A percentile compares a stretch with the other conserved stretches of the same genome.
phyloP scores from a whole-genome alignment of 2,797 vertebrate species.

The Molossus molossus region DNA sequence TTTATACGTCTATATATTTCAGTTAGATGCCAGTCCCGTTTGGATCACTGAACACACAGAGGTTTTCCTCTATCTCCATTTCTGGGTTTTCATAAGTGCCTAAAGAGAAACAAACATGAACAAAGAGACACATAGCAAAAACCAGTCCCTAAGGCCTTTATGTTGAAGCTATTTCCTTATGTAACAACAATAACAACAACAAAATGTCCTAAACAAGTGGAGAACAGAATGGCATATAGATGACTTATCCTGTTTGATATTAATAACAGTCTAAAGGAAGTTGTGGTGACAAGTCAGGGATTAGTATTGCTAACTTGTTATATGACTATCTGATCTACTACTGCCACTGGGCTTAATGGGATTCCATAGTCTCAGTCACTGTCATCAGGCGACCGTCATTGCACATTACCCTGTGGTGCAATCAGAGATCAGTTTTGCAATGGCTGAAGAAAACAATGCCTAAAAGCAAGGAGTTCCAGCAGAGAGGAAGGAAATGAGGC shows the following conservation, averaged over 20 bases:
- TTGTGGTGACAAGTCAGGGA: constrained; percentile 6
- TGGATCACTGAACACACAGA: background rate
- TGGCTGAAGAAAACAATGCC: constrained; percentile 67
- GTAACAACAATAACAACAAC: constrained; percentile 9
- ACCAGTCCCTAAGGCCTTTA: background rate
- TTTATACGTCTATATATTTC: background rate
- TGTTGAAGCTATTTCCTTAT: background rate
- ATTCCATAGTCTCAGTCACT: background rate
- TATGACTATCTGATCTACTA: constrained; percentile 26
- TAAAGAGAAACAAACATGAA: constrained; percentile 39
- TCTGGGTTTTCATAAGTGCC: constrained; percentile 1
- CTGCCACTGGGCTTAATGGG: background rate
- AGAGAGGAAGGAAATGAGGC: constrained; percentile 64
- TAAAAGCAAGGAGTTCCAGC: constrained; percentile 28
- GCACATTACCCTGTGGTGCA: background rate
- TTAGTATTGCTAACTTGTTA: background rate
- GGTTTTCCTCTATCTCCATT: background rate
- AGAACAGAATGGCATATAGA: background rate
- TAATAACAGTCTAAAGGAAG: constrained; percentile 58
- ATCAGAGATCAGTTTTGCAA: constrained; percentile 64
- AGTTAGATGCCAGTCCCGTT: constrained; percentile 29
- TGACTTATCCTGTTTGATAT: constrained; percentile 52
- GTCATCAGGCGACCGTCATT: background rate
- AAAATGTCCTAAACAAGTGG: background rate
- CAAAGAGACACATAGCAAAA: constrained; percentile 41